Base-by-base conservation (phyloP, 2,888 invertebrate species). In the Cerastis rubricosa region DNA sequence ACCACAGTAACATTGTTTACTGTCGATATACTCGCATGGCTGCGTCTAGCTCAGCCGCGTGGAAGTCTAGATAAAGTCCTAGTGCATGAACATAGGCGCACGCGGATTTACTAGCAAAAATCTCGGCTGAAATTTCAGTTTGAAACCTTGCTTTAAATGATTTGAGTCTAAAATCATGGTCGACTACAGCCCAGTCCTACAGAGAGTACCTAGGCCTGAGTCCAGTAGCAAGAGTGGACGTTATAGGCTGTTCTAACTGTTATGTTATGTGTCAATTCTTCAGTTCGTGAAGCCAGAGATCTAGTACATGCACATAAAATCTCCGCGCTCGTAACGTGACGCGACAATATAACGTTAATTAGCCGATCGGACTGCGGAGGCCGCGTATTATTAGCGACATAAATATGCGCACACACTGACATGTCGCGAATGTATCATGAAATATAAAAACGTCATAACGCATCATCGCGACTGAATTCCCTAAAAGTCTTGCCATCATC, bases 341-440 rank as follows among this genome's bases (percentile, higher is more conserved):
- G 11, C 43, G 49, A 81, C 66, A 61, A 35, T 66, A 54, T 68
- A 59, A 57, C 9, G 65, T 61, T 83, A 83, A 83, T 81, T 81
- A 81, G 54, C 25, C 0, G 69, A 81, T 83, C 69, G 22, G 67
- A 64, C 8, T 72, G 72, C 17, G 71, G 84, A 76, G 84, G 84
- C 43, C 78, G 47, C 1, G 57, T 83, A 81, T 81, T 72, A 69
- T 65, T 81, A 81, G 81, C 45, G 11, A 5, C 29, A n/a, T 35
- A 5, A 29, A 65, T 35, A 65, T 74, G 43, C 49, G 78, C 49
- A 67, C n/a, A 1, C 80, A 19, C 25, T 12, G 35, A 72, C 1
- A 49, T n/a, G 35, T 79, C 25, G 45, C n/a, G 45, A 25, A 35
- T 45, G 54, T 64, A 6, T 9, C 40, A 11, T 19, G 29, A 61